Evolutionary conservation across 2,113 vertebrate species (phyloP), one percentile per base, ranked within the genome.

Genomic region (Puntigrus tetrazona): DNA sequence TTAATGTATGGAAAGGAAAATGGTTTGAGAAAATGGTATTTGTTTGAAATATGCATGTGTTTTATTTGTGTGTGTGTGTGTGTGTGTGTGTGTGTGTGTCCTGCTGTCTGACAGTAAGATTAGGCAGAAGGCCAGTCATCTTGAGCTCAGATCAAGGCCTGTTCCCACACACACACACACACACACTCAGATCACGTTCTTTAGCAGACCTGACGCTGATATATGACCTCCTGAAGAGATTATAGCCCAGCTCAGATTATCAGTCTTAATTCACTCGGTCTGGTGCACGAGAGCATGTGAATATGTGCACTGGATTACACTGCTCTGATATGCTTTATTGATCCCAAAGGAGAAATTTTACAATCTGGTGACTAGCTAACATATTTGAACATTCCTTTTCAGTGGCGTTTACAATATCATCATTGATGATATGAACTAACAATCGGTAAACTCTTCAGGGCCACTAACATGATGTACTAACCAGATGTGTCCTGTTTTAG

Each of bases 211-310:
- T 83, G 78, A 82, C 4, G 0, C 47, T 31, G 50, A 36, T 36
- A 82, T 78, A 63, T 84, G 87, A 86, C 50, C 82, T 77, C 22
- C 34, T 86, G 63, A 82, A 82, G 63, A 86, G 78, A 82, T 86
- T 82, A 81, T 20, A 52, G 10, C 80, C 55, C 34, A 57, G 78
- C n/a, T 74, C 61, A 50, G 75, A 86, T 84, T 84, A 75, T 81
- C 29, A 73, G 7, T 79, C 59, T 55, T 80, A 84, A 86, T 86
- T 82, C 36, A 45, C 57, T 41, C 13, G 3, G 7, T 43, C 38
- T 22, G 36, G 59, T 7, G 13, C 8, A 7, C 8, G 16, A 31
- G 73, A 14, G 31, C 50, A 59, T 82, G 47, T 80, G 57, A 82
- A 61, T 79, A 63, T 61, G 36, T 43, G 50, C 50, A 52, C 13